Evolutionary conservation across 2,888 invertebrate genomes (phyloP).

Genomic region (Platyscelio sp.): DNA sequence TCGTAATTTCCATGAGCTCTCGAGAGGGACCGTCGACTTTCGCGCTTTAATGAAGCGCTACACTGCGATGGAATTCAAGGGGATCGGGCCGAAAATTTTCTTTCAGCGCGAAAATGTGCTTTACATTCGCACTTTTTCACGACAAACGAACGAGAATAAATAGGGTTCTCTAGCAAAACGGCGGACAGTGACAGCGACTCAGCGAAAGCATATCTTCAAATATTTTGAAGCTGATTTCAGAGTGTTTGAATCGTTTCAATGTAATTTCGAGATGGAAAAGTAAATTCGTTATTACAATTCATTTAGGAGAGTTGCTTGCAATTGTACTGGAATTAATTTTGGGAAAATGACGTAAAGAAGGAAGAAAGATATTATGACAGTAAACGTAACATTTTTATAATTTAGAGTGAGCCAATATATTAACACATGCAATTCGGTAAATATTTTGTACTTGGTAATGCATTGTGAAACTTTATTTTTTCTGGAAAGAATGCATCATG

Average conservation of each 20-base stretch:
- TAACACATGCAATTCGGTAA: too few species aligned
- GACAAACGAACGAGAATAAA: slow-evolving; percentile 64
- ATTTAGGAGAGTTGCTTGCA: too few species aligned
- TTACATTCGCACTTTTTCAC: slow-evolving; percentile 67
- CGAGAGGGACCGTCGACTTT: slow-evolving; percentile 55
- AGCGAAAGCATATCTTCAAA: slow-evolving; percentile 53
- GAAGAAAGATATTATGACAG: too few species aligned
- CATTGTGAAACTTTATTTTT: too few species aligned
- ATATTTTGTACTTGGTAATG: too few species aligned
- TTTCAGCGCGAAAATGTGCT: slow-evolving; percentile 74
- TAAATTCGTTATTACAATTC: slow-evolving; percentile 47
- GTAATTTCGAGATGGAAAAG: slow-evolving; percentile 38
- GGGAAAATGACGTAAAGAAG: too few species aligned
- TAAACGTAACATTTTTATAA: too few species aligned
- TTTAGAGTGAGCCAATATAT: too few species aligned
- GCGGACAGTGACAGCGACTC: slow-evolving; percentile 15
- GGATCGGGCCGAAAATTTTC: slow-evolving; percentile 60
- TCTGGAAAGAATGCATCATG: too few species aligned
- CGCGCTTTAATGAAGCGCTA: slow-evolving; percentile 75
- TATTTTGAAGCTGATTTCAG: slow-evolving; percentile 35
- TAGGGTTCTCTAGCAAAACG: slow-evolving; percentile 42
- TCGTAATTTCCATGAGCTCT: slow-evolving; percentile 73
- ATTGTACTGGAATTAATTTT: too few species aligned
- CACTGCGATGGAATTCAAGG: slow-evolving; percentile 66
- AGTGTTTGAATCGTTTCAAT: slow-evolving; percentile 49